Evolutionary conservation across 2,113 vertebrate species (phyloP).

Genomic region (Bufo bufo): DNA sequence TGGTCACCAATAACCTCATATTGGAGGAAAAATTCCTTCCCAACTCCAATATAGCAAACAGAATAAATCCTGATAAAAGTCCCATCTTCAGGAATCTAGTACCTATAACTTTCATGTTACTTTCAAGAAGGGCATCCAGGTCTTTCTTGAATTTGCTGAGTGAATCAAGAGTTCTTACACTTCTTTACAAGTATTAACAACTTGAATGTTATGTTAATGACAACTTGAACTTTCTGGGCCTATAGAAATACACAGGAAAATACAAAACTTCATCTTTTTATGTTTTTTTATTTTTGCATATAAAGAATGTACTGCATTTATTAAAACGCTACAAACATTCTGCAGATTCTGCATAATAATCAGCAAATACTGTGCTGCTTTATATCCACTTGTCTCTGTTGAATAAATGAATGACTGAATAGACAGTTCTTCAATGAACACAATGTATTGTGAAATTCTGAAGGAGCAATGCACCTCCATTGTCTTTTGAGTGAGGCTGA

Average conservation of each 20-base stretch:
- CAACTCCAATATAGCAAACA: too few species aligned
- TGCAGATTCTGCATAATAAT: neutral
- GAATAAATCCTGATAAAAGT: too few species aligned
- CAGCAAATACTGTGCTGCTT: neutral
- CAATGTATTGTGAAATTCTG: conserved; percentile 14
- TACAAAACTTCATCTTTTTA: neutral
- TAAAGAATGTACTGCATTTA: neutral
- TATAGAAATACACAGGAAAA: neutral
- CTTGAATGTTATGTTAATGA: neutral
- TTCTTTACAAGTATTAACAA: neutral
- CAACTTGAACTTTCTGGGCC: neutral
- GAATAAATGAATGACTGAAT: conserved; percentile 18
- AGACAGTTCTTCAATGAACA: conserved; percentile 17
- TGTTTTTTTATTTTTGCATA: neutral
- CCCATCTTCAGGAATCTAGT: too few species aligned
- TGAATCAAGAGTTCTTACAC: neutral
- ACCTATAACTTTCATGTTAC: too few species aligned
- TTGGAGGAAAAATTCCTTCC: too few species aligned
- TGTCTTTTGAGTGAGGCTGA: neutral
- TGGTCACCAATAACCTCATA: too few species aligned
- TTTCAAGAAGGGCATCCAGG: too few species aligned
- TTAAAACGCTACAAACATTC: neutral
- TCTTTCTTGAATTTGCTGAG: too few species aligned
- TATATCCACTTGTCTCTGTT: neutral
- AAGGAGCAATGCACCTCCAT: conserved; percentile 1